Base-by-base conservation (phyloP, 2,888 invertebrate genomes). In the Pecten maximus region DNA sequence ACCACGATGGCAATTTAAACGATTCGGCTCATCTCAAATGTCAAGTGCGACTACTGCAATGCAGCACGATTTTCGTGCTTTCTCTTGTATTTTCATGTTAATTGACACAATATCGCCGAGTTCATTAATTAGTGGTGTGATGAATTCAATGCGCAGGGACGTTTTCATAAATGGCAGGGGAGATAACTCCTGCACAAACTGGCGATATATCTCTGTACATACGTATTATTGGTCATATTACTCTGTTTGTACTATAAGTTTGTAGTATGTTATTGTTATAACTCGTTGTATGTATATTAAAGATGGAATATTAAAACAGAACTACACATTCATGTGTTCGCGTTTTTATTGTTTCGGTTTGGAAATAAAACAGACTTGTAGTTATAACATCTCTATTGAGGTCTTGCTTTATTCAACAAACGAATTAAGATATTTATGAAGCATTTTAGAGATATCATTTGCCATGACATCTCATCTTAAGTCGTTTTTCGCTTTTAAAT, bases 241-340 rank as follows among this genome's bases (percentile, higher is more conserved):
- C 10, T 74, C 35, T 35, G 74, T 74, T 74, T 35, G 74, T 74
- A 74, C 28, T 74, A 74, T 74, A 60, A 6, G 28, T 35, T 74
- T 74, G 74, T 74, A 74, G 74, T 74, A 74, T 74, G 74, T 74
- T 74, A 74, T 74, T 74, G 74, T 74, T 74, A 74, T 35, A 74
- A 35, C 74, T 74, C 35, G 74, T 74, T 74, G 74, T 74, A 74
- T 74, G 74, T 74, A 74, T 28, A 74, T 74, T 74, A 74, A 74
- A 74, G 2, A 6, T 74, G 28, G 74, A 54, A 74, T 35, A 74
- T 28, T 74, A 74, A 74, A 74, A 54, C 54, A 74, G 74, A 74
- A 74, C 74, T 35, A 23, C 0, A 28, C 28, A 74, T 74, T 74
- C 8, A 28, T 74, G 6, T 74, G 1, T 23, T 54, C 23, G 19